Conservation (phyloP, 2,888 invertebrate genomes). For the Perizoma affinitatum region DNA sequence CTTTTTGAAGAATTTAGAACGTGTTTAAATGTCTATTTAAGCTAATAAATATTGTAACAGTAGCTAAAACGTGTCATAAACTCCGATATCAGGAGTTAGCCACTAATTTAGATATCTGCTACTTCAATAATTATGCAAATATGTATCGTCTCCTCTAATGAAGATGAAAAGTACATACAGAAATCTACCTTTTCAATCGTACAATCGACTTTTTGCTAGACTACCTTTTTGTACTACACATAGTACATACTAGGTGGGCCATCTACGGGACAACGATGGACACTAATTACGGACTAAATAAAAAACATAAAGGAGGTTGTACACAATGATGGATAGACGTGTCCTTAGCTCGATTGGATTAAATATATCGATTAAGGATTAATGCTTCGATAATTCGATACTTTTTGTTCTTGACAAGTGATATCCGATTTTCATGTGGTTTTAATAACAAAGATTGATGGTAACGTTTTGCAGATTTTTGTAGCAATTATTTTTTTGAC, state of each 20-base stretch:
- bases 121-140: too few relatives aligned
- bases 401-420: conserved; percentile 57
- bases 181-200: conserved; percentile 7
- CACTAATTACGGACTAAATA: conserved; percentile 51
- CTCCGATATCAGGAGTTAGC: too few relatives aligned
- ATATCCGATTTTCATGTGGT: conserved; percentile 47
- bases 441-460: conserved; percentile 34
- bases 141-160: conserved; percentile 7
- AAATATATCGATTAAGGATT: conserved; percentile 55
- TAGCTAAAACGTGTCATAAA: too few relatives aligned
- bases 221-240: conserved; percentile 15
- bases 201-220: conserved; percentile 20
- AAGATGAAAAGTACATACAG: conserved; percentile 21
- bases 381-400: conserved; percentile 65
- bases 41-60: too few relatives aligned
- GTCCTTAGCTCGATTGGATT: conserved; percentile 53
- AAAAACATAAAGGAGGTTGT: conserved; percentile 38
- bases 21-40: too few relatives aligned
- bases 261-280: conserved; percentile 40
- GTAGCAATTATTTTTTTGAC: too few relatives aligned
- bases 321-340: conserved; percentile 60
- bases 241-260: conserved; percentile 45
- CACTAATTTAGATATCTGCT: too few relatives aligned
- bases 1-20: too few relatives aligned
- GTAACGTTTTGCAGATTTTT: not conserved